Base-by-base conservation (phyloP, 2,888 invertebrate genomes). In the Thumatha senex region DNA sequence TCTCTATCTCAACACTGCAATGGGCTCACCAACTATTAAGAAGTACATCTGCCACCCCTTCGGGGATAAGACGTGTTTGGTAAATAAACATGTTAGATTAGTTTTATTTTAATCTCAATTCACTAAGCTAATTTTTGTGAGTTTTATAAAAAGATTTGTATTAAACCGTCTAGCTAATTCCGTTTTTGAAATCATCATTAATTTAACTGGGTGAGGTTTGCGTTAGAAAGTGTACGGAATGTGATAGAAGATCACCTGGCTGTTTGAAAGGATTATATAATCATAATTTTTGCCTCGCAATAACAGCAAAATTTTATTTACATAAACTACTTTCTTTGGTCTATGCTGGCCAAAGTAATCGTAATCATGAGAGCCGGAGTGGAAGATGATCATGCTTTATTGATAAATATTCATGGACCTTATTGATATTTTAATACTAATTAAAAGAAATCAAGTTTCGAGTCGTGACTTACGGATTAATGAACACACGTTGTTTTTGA, bases 261-360 rank as follows among this genome's bases (percentile, higher is more conserved):
- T 45, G 33, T 52, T 52, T 48, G 46, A 46, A 29, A 14, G 33
- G 58, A 24, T 66, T 64, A 60, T 60, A 63, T 60, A 68, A 62
- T 39, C 39, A 40, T 52, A 45, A 56, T 69, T 57, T 24, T 62
- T 50, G 51, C 49, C 61, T 50, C 46, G 48, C 48, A 55, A 50
- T 41, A 38, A 43, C 44, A 50, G 46, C 55, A 46, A 49, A 52
- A 46, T 54, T 47, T 46, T 60, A 68, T 71, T 73, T 61, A 48
- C 68, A 68, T 62, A 72, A 60, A 60, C 59, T 30, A 72, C 76
- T 75, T 76, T 74, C 72, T 63, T 75, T 63, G 53, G 54, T 46
- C 52, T 55, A 60, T 60, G 54, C 40, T 45, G 35, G 56, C 45
- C 38, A 45, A 51, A 51, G n/a, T 39, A 35, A 24, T 12, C 12